Evolutionary conservation across 2,888 invertebrate genomes (phyloP), one percentile per base, ranked within the genome.

Genomic region (Amiota communis): DNA sequence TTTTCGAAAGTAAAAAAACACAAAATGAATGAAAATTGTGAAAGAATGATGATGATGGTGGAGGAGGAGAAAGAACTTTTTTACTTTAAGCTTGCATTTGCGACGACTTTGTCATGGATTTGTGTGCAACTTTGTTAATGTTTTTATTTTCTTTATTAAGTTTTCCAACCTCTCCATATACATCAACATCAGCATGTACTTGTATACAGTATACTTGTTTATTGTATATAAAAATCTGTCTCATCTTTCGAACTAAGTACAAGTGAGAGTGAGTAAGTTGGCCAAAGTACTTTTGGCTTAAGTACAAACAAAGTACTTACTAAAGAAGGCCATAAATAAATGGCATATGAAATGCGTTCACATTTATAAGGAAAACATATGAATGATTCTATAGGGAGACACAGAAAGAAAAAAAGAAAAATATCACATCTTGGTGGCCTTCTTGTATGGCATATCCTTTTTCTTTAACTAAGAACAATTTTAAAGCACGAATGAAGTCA

Each of bases 401-500:
- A 23, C 23, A 23, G 23, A 23, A 3, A 23, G 3, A 3, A 23
- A 3, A 23, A 3, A 36, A 6, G 6, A 36, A 36, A 6, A 36
- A 6, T 36, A 36, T 36, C 6, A 36, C 36, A 36, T 36, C 36
- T 36, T 36, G 36, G 36, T 36, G 36, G 36, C 36, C 36, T 36
- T 6, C 3, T 36, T 36, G 6, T 36, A 23, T 23, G 23, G 6
- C 6, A 36, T 36, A 36, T 36, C 6, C 36, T 36, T 36, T 6
- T 36, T 36, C 36, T 36, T 2, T 36, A 36, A 36, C 36, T 36
- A 36, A 36, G 15, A 8, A 56, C n/a, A 56, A 15, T 56, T 64
- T 49, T 67, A 17, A 67, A 69, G 36, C 13, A 61, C 56, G 63
- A 73, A 73, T 73, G 53, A 71, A 76, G 74, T 74, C 46, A 73